phyloP scores from a whole-genome alignment of 2,113 vertebrate species.

The Cricetomys ansorgei region DNA sequence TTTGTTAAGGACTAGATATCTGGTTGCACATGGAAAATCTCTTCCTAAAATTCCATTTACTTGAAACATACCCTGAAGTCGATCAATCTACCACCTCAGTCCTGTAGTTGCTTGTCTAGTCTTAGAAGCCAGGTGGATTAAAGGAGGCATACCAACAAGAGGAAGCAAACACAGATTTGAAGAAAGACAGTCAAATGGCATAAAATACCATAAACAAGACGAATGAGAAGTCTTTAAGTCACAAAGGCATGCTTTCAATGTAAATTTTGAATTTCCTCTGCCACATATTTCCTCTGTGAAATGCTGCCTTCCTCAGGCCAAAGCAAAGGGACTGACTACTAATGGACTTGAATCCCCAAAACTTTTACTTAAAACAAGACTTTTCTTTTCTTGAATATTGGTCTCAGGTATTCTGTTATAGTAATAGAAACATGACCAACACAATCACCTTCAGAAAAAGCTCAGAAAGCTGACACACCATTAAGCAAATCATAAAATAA shows the following conservation, averaged over 20 bases:
- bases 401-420: not conserved
- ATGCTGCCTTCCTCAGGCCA: not conserved
- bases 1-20: not conserved
- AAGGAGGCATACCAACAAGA: not conserved
- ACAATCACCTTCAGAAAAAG: not conserved
- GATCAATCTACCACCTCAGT: not conserved
- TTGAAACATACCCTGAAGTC: not conserved
- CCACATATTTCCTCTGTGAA: not conserved
- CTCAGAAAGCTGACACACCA: not conserved
- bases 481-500: not conserved
- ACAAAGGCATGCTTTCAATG: not conserved
- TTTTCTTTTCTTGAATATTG: not conserved
- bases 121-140: not conserved
- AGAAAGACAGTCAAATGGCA: not conserved
- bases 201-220: not conserved
- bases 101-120: accelerated
- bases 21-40: not conserved
- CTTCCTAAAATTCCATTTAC: not conserved
- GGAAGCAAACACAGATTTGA: not conserved
- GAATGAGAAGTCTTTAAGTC: not conserved
- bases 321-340: not conserved
- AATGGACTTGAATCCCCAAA: not conserved
- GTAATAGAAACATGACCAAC: not conserved
- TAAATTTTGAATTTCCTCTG: not conserved
- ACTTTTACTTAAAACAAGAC: not conserved